Percentiles rank a stretch among this genome's conserved stretches.
Evolutionary conservation across 2,888 invertebrate genomes (phyloP).

Genomic region (Sesamia inferens): DNA sequence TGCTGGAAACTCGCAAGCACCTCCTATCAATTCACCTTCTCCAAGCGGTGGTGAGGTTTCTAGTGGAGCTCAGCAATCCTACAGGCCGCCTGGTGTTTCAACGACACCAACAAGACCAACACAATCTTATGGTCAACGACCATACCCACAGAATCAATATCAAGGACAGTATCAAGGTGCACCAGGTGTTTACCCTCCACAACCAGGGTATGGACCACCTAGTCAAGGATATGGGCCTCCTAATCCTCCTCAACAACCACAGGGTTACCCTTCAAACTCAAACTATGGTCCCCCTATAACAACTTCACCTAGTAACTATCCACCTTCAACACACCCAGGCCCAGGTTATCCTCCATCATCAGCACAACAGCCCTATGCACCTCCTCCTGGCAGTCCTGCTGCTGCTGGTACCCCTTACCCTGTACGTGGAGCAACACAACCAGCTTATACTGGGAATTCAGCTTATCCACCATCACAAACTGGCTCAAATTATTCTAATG

Average conservation of each 20-base stretch:
- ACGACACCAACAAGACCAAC: constrained; percentile 91
- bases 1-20: constrained; percentile 86
- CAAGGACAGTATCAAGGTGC: constrained; percentile 90
- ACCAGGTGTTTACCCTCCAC: constrained; percentile 91
- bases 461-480: constrained; percentile 86
- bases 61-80: constrained; percentile 85
- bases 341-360: constrained; percentile 86
- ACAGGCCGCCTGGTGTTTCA: constrained; percentile 88
- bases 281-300: constrained; percentile 91
- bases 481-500: constrained; percentile 85
- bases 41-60: constrained; percentile 80
- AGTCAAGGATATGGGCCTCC: constrained; percentile 92
- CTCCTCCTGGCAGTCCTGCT: constrained; percentile 86
- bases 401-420: constrained; percentile 85
- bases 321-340: constrained; percentile 87
- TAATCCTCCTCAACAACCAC: constrained; percentile 91
- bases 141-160: constrained; percentile 92
- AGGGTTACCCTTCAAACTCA: constrained; percentile 92
- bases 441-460: constrained; percentile 85
- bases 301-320: constrained; percentile 90
- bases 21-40: constrained; percentile 80
- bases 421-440: constrained; percentile 83
- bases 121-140: constrained; percentile 92
- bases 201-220: constrained; percentile 92
- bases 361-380: constrained; percentile 86